Conservation (phyloP, 2,113 vertebrate species). For the Platycercus adscitus region DNA sequence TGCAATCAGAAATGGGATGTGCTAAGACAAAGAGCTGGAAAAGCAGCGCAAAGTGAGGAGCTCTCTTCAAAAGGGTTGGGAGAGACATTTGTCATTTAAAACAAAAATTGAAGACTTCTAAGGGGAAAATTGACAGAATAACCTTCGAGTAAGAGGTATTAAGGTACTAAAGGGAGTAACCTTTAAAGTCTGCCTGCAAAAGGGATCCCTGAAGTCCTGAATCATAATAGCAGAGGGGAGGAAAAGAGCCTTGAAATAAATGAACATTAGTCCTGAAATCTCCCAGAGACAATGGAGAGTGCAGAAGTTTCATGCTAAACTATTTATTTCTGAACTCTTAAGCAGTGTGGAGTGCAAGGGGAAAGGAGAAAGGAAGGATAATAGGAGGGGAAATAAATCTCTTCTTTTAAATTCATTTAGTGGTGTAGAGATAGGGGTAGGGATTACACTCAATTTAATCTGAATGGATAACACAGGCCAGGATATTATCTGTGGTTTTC, state of each 20-base stretch:
- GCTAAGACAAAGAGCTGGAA: background rate
- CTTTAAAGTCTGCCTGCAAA: slow-evolving; percentile 46
- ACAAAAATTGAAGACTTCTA: slow-evolving; percentile 27
- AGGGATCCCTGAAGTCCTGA: slow-evolving; percentile 34
- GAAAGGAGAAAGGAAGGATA: background rate
- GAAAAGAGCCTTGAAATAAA: slow-evolving; percentile 5
- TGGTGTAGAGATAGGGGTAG: background rate
- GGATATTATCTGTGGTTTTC: slow-evolving; percentile 24
- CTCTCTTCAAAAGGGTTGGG: background rate
- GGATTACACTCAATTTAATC: slow-evolving; percentile 37
- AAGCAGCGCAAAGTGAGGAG: background rate
- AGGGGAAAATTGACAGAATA: slow-evolving; percentile 36
- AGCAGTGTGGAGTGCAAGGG: background rate
- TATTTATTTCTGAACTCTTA: background rate
- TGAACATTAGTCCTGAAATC: background rate
- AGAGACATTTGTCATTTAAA: slow-evolving; percentile 29
- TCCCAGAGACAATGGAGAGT: background rate
- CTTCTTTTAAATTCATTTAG: slow-evolving; percentile 17
- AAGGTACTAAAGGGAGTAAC: slow-evolving; percentile 53
- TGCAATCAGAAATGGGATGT: background rate
- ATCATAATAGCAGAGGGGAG: background rate
- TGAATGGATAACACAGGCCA: background rate
- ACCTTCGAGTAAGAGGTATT: slow-evolving; percentile 44
- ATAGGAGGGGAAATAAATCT: slow-evolving; percentile 15
- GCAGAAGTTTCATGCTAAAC: slow-evolving; percentile 30